Percentiles rank a stretch among this genome's conserved stretches.
Evolutionary conservation across 2,888 invertebrate species (phyloP).

Genomic region (Ligdia adustata): DNA sequence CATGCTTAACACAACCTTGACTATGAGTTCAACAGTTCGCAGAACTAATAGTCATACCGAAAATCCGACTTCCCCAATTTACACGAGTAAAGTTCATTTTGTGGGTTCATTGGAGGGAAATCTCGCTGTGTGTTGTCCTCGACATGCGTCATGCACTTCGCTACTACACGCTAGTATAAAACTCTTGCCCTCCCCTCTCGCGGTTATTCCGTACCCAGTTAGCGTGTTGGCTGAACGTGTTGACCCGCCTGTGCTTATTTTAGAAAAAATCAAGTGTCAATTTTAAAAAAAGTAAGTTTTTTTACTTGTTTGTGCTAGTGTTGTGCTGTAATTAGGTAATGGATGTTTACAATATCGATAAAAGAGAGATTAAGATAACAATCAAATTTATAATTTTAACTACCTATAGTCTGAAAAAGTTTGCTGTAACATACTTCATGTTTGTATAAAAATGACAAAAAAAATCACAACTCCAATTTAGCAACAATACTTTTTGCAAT

Average conservation of each 20-base stretch:
- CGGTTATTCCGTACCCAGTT: conserved; percentile 51
- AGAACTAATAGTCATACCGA: too few relatives aligned
- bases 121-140: conserved; percentile 41
- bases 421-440: too few relatives aligned
- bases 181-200: conserved; percentile 54
- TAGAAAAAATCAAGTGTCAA: conserved; percentile 40
- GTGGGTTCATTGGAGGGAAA: conserved; percentile 23
- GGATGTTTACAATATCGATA: conserved; percentile 2
- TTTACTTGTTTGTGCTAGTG: conserved; percentile 16
- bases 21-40: too few relatives aligned
- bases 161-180: conserved; percentile 49
- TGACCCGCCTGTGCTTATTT: conserved; percentile 39
- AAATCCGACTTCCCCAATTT: too few relatives aligned
- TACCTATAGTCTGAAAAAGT: too few relatives aligned
- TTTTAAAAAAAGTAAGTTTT: conserved; percentile 53
- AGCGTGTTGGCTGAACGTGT: conserved; percentile 45
- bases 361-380: too few relatives aligned
- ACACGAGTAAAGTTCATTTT: background rate
- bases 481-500: too few relatives aligned
- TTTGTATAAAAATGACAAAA: too few relatives aligned
- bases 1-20: too few relatives aligned
- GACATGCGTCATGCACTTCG: conserved; percentile 50
- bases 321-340: conserved; percentile 2
- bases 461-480: too few relatives aligned
- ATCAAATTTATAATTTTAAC: too few relatives aligned